Evolutionary conservation across 2,797 vertebrate genomes (phyloP).

Genomic region (Tinamus major): DNA sequence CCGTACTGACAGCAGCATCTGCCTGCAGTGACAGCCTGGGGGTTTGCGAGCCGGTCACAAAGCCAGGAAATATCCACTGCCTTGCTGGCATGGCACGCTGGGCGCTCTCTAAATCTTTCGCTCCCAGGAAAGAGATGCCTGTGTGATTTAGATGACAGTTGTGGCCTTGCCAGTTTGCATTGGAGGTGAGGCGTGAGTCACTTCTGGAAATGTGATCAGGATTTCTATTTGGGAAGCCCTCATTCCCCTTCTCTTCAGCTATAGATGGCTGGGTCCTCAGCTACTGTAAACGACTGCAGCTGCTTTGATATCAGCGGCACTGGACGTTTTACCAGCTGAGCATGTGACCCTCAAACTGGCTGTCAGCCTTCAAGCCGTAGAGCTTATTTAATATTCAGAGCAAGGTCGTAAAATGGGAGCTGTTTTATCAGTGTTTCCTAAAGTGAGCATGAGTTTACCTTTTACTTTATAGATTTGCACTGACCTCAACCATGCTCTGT

Average conservation of each 20-base stretch:
- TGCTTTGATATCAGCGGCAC: background rate
- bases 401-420: background rate
- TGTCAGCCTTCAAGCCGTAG: background rate
- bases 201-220: background rate
- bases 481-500: rapidly evolving
- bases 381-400: background rate
- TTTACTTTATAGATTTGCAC: background rate
- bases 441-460: background rate
- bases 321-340: background rate
- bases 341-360: background rate
- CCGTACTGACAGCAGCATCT: background rate
- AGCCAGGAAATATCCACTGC: rapidly evolving
- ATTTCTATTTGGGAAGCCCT: background rate
- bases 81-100: background rate
- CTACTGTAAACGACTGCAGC: background rate
- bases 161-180: background rate
- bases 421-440: background rate
- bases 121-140: rapidly evolving
- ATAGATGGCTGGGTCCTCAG: background rate
- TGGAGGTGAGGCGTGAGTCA: background rate
- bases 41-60: background rate
- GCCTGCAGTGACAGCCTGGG: background rate
- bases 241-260: background rate
- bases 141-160: background rate
- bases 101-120: background rate